phyloP scores from a whole-genome alignment of 2,113 vertebrate genomes.

The Nycticebus coucang region DNA sequence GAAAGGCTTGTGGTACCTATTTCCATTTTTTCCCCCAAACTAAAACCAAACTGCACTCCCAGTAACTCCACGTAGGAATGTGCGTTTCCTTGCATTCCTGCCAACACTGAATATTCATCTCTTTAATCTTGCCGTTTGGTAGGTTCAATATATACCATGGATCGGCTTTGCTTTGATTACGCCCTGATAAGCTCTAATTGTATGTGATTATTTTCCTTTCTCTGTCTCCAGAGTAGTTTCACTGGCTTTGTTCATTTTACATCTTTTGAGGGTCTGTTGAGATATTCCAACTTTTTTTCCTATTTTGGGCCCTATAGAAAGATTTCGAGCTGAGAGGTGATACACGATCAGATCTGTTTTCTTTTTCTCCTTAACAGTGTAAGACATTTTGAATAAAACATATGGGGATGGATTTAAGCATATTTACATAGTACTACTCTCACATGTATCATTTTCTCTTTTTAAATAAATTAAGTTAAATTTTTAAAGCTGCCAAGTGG shows the following conservation, averaged over 20 bases:
- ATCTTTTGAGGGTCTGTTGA: neutral
- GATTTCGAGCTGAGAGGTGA: conserved; percentile 5
- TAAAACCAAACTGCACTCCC: neutral
- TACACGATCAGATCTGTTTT: conserved; percentile 61
- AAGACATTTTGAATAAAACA: conserved; percentile 76
- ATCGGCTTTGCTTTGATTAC: conserved; percentile 27
- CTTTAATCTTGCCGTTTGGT: neutral
- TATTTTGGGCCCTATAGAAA: conserved; percentile 14
- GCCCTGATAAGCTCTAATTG: neutral
- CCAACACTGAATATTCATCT: neutral
- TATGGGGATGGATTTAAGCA: conserved; percentile 74
- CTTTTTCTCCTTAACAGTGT: conserved; percentile 59
- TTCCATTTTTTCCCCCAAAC: neutral
- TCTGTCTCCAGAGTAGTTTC: neutral
- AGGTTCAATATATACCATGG: neutral
- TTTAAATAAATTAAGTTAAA: conserved; percentile 84
- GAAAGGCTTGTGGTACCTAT: neutral
- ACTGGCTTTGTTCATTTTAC: neutral
- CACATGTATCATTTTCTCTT: conserved; percentile 82
- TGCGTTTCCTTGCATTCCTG: neutral
- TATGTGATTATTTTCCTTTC: neutral
- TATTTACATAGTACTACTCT: conserved; percentile 77
- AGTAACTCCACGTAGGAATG: neutral
- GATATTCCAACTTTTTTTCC: neutral
- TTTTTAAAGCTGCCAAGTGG: conserved; percentile 81